phyloP scores from a whole-genome alignment of 2,888 invertebrate genomes.

The Cantharis lateralis region DNA sequence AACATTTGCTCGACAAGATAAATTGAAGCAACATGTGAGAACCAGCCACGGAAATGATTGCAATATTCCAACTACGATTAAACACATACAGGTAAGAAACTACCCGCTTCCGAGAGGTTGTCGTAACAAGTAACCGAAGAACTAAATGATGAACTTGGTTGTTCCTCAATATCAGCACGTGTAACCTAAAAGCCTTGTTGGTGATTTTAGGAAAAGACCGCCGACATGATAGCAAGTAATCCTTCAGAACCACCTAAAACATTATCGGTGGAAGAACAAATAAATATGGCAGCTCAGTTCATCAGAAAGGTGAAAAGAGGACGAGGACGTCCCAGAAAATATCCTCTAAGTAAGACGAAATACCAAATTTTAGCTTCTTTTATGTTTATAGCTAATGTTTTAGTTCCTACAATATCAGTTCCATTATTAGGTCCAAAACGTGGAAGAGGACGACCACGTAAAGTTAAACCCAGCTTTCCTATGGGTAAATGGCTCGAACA shows the following conservation, averaged over 20 bases:
- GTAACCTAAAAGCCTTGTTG: not conserved
- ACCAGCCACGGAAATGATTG: slow-evolving; percentile 58
- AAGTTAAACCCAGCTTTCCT: slow-evolving; percentile 20
- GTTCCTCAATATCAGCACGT: not conserved
- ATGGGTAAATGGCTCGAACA: not conserved
- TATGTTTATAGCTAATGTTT: not conserved
- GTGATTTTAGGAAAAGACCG: not conserved
- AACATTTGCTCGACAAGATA: slow-evolving; percentile 73
- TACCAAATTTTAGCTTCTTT: not conserved
- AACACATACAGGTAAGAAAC: not conserved
- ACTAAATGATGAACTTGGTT: not conserved
- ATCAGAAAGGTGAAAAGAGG: slow-evolving; percentile 48
- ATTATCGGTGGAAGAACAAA: not conserved
- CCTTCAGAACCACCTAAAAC: not conserved
- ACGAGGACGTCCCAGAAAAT: slow-evolving; percentile 62
- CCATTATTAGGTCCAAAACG: slow-evolving; percentile 31
- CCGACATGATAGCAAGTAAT: not conserved
- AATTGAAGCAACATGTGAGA: slow-evolving; percentile 70
- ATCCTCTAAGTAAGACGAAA: slow-evolving; percentile 49
- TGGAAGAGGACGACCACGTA: slow-evolving; percentile 37
- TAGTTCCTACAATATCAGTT: not conserved
- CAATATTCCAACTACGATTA: not conserved
- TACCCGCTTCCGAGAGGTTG: not conserved
- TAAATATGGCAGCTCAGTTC: not conserved
- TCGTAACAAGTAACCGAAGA: not conserved